Evolutionary conservation across 1,140 invertebrate species (phyloP), one percentile per base, ranked within the genome.

Genomic region (Parapsyche elsis): DNA sequence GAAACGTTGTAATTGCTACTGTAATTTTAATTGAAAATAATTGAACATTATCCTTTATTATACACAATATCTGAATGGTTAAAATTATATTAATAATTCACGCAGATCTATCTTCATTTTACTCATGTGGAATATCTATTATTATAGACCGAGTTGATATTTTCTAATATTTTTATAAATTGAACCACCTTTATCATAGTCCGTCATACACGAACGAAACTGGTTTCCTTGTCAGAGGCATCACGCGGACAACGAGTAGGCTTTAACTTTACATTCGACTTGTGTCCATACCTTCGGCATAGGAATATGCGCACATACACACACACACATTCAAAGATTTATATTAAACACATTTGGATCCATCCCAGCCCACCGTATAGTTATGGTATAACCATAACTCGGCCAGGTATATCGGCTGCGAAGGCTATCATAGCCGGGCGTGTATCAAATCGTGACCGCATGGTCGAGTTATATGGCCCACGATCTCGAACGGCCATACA

Each of bases 211-310:
- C 61, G 76, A 78, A 70, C 70, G 76, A 78, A 78, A 78, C 76
- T 78, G 76, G 76, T 78, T 78, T 78, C 53, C 30, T 78, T 78
- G 76, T 78, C 76, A 44, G 61, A 78, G 76, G 76, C 76, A 78
- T 78, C 76, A 67, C 64, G 76, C 76, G 61, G 67, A 78, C 76
- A 67, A 75, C 73, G 73, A 75, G 53, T 75, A 75, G 73, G 46
- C 44, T 75, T 75, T 45, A 75, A 59, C 46, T 75, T 75, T 75
- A 75, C 73, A 75, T 59, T 12, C 71, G 45, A 49, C n/a, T 23
- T 67, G 21, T 67, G 64, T 26, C 64, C 64, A 67, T 61, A 61
- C 16, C 57, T 19, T 19, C 57, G 16, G 21, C 16, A 53, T 67
- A 53, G 64, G 26, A 67, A 67, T 67, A 67, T 67, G 64, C 64